These are phyloP conservation scores for Microctonus hyperodae DNA, from an alignment of 2,888 invertebrate species.

Conservation along the genomic window DNA sequence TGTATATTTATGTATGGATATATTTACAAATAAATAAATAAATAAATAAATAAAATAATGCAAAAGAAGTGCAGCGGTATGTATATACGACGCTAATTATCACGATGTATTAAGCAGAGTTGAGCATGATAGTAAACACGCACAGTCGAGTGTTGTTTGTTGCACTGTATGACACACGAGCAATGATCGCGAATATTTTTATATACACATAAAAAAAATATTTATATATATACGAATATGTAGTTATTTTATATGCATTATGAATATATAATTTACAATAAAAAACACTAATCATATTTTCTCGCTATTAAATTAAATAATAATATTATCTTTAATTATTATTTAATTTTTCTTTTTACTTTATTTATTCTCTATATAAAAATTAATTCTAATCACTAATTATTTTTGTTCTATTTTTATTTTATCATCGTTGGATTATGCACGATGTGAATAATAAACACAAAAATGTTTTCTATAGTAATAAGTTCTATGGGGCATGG, in stretches of 20 bases:
- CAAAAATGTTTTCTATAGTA: neutral
- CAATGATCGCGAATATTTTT: neutral
- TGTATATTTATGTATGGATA: too few relatives aligned
- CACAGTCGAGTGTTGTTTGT: neutral
- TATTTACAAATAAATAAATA: too few relatives aligned
- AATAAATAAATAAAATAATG: too few relatives aligned
- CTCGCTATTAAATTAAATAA: too few relatives aligned
- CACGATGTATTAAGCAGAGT: conserved; percentile 3
- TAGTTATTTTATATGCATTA: too few relatives aligned
- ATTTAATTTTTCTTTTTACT: conserved; percentile 12
- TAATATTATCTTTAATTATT: conserved; percentile 8
- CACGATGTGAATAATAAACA: too few relatives aligned
- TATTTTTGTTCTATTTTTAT: neutral
- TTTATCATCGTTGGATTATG: neutral
- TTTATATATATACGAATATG: neutral
- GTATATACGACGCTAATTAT: neutral
- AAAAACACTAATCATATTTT: too few relatives aligned
- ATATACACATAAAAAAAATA: neutral
- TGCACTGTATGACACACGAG: neutral
- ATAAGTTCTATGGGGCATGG: neutral
- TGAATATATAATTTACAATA: too few relatives aligned
- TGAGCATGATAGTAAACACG: conserved; percentile 1
- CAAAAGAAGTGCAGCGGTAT: neutral
- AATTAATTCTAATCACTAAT: conserved; percentile 1
- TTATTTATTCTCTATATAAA: too few relatives aligned